A percentile compares a stretch with the other conserved stretches of the same genome.
phyloP scores from a whole-genome alignment of 2,113 vertebrate genomes.

The Microtus ochrogaster region DNA sequence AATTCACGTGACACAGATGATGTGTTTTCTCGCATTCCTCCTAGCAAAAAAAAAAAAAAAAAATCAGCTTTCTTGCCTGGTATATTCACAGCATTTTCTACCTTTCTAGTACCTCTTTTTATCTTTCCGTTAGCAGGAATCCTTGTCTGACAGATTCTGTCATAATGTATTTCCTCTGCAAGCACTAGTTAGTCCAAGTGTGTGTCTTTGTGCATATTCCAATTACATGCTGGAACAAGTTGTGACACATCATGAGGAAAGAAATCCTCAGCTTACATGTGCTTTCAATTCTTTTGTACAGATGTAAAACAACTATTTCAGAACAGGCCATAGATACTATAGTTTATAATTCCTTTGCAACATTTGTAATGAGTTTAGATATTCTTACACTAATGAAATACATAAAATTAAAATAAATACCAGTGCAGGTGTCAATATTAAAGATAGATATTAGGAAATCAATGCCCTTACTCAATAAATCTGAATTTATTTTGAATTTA shows the following conservation, averaged over 20 bases:
- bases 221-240: conserved; percentile 2
- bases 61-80: background rate
- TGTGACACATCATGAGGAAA: background rate
- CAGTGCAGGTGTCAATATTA: background rate
- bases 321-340: background rate
- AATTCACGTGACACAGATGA: background rate
- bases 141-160: background rate
- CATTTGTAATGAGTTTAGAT: background rate
- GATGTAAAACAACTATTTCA: conserved; percentile 2
- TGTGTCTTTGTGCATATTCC: background rate
- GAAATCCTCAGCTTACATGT: background rate
- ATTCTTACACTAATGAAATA: conserved; percentile 26
- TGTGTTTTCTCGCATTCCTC: background rate
- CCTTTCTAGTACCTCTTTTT: background rate
- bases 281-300: conserved; percentile 6
- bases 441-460: background rate
- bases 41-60: background rate
- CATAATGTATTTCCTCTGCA: background rate
- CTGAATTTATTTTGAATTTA: conserved; percentile 18
- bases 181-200: background rate
- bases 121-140: background rate
- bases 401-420: background rate
- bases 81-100: background rate
- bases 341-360: background rate
- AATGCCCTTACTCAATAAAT: background rate